Base-by-base conservation (phyloP, 1,140 invertebrate species). In the Amphibalanus amphitrite region DNA sequence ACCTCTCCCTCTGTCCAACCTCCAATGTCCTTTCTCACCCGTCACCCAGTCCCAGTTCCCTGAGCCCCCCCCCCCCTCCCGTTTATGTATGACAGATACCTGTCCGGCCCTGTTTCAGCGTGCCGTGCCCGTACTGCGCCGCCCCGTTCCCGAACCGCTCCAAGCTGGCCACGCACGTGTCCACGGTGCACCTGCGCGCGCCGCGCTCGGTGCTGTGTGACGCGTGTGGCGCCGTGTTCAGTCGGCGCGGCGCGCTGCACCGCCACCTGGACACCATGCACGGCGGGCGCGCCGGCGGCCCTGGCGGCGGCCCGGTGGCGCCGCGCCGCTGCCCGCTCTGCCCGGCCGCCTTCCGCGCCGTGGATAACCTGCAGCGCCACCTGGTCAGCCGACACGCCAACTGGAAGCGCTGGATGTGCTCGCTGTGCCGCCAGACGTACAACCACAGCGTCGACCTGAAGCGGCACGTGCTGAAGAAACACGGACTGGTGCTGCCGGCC, bases 321-420 rank as follows among this genome's bases (percentile, higher is more conserved):
- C 75, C 75, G 1, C 77, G 76, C 74, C 72, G 69, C 29, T 79
- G 78, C 71, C 72, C 72, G 65, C 69, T 75, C 13, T 79, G 78
- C 73, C 69, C 71, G 13, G 47, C 47, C 13, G 10, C 47, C 10
- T 59, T 59, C 47, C 47, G 47, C 47, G 47, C 47, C 13, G 47
- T 59, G 6, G 47, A 59, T 20, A 59, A 59, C 47, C 47, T 59
- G 20, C 47, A 59, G 17, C 47, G 47, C 47, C 47, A 59, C 20
- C 47, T 59, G 17, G 47, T 59, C 6, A 59, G 47, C 47, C 6
- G 47, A 1, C 47, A 59, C 47, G 47, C 47, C 47, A 59, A 59
- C 47, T 59, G 47, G 47, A 59, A 59, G 47, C 47, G 47, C 47
- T 59, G 47, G 47, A 20, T 59, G 47, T 59, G 47, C 47, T 59